Evolutionary conservation across 2,113 vertebrate species (phyloP).

Genomic region (Callopanchax toddi): DNA sequence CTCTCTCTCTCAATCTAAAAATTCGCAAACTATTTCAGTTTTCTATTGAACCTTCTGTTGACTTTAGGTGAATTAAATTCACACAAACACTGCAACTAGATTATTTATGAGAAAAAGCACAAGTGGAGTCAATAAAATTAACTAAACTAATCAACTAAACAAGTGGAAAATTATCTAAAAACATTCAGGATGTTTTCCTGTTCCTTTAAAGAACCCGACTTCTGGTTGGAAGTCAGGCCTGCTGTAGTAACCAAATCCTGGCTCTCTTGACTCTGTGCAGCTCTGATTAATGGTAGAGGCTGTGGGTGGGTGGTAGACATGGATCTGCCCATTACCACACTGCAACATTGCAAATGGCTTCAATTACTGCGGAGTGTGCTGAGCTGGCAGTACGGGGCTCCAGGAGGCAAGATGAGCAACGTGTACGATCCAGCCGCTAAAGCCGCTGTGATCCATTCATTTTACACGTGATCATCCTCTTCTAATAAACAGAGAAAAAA

Average conservation of each 20-base stretch:
- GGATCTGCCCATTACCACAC: slow-evolving; percentile 83
- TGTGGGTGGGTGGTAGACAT: slow-evolving; percentile 83
- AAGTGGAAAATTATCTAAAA: slow-evolving; percentile 41
- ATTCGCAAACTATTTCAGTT: no score
- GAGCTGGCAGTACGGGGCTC: slow-evolving; percentile 78
- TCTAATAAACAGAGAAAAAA: slow-evolving; percentile 6
- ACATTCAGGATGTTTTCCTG: slow-evolving; percentile 48
- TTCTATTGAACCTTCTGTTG: no score
- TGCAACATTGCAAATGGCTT: slow-evolving; percentile 85
- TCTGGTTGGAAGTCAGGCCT: slow-evolving; percentile 68
- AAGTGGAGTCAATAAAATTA: neutral
- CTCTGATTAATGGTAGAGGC: slow-evolving; percentile 84
- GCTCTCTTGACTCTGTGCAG: slow-evolving; percentile 70
- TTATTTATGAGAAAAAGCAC: no score
- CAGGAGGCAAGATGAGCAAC: slow-evolving; percentile 70
- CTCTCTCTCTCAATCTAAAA: no score
- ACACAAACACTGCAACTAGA: no score
- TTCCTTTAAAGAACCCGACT: slow-evolving; percentile 70
- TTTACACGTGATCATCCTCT: slow-evolving; percentile 46
- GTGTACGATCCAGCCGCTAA: slow-evolving; percentile 57
- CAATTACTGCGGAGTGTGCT: slow-evolving; percentile 84
- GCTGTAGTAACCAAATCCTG: slow-evolving; percentile 72
- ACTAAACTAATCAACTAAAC: neutral
- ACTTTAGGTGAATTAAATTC: neutral
- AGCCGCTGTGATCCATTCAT: slow-evolving; percentile 63